Evolutionary conservation across 2,113 vertebrate genomes (phyloP), one percentile per base, ranked within the genome.

Genomic region (Nymphicus hollandicus): DNA sequence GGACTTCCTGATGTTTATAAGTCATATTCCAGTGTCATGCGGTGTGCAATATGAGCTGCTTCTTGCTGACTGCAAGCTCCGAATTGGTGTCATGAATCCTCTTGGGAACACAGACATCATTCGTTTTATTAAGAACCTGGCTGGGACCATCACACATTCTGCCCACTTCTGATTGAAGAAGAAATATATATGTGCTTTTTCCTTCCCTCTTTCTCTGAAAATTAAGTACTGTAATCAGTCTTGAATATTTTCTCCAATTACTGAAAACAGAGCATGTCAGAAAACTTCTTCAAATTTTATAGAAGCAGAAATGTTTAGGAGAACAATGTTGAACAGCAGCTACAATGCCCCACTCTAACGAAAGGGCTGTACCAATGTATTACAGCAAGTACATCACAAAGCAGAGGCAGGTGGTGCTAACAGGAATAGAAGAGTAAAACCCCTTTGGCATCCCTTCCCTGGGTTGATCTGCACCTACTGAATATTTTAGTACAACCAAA

Each of bases 1-100:
- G 95, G 88, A 95, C 95, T 97, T 97, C 95, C 95, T 97, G 92
- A 61, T 95, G 88, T 96, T 96, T 96, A 81, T 94, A 78, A 93
- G 95, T 93, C 90, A 64, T 83, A 35, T 84, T 93, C 92, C 92
- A 84, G 92, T 94, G 93, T 96, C 95, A 97, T 95, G 93, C 2
- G 93, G 60, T 96, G 69, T 95, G 95, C 93, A 96, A 96, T 24
- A 88, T 90, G 95, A 97, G 92, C 92, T 93, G 64, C 96, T 91
- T 81, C 95, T 96, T 90, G 90, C 91, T 91, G 90, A 86, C 95
- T 96, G 95, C 79, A 80, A 86, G 81, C 95, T 95, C 95, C 69
- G 41, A 81, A 93, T 91, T 74, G 93, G 95, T 49, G 65, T 96
- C 93, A 96, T 81, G 68, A 96, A 73, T 92, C 56, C 90, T 95